Percentiles rank a stretch among this genome's conserved stretches.
These are phyloP conservation scores for Chrysopilus asiliformis DNA, from an alignment of 2,888 invertebrate genomes.

Conservation along the genomic window DNA sequence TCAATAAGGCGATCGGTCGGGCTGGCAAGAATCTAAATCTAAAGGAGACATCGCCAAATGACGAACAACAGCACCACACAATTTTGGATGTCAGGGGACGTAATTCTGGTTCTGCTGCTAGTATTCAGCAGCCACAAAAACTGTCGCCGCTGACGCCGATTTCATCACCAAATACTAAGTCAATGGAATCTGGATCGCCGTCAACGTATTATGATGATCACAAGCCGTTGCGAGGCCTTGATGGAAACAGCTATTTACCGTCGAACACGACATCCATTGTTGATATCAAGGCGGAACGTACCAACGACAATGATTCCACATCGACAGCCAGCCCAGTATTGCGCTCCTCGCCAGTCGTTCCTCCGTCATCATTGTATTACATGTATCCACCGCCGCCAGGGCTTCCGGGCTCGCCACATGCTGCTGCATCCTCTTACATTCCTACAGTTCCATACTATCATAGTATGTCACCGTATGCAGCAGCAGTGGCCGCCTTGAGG, in stretches of 20 bases:
- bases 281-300: background rate
- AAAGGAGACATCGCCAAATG: constrained; percentile 3
- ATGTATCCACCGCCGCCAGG: constrained; percentile 33
- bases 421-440: constrained; percentile 30
- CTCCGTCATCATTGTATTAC: constrained; percentile 29
- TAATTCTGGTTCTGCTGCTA: constrained; percentile 16
- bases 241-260: too few relatives aligned
- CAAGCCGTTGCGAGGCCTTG: too few relatives aligned
- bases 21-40: constrained; percentile 4
- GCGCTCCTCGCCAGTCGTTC: constrained; percentile 12
- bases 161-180: background rate
- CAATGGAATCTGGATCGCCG: too few relatives aligned
- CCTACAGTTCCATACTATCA: constrained; percentile 28
- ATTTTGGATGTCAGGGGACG: constrained; percentile 36
- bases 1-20: background rate
- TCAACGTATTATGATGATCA: too few relatives aligned
- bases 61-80: constrained; percentile 20
- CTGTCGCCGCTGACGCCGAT: constrained; percentile 32
- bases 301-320: constrained; percentile 8
- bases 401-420: constrained; percentile 24
- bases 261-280: background rate
- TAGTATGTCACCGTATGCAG: constrained; percentile 24
- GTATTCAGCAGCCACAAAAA: constrained; percentile 31
- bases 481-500: constrained; percentile 36
- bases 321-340: constrained; percentile 3